These are phyloP conservation scores for Pseudomyrmex flavicornis DNA, from an alignment of 1,140 invertebrate genomes.

Conservation along the genomic window DNA sequence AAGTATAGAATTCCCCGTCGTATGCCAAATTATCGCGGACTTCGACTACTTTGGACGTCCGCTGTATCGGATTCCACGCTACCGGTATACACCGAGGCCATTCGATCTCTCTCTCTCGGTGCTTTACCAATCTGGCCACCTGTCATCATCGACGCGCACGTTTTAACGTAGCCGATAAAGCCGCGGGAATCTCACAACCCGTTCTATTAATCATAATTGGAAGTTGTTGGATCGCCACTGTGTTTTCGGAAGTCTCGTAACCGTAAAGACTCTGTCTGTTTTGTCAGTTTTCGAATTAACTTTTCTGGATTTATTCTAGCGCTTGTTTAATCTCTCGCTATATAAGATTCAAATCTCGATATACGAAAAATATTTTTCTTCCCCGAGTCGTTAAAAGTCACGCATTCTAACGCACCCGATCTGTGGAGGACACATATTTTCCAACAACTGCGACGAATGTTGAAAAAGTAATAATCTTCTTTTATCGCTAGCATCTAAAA, in stretches of 20 bases:
- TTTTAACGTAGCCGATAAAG: constrained; percentile 34
- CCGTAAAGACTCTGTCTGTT: neutral
- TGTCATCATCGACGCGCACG: constrained; percentile 73
- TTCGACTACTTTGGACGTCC: constrained; percentile 62
- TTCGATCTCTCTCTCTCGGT: constrained; percentile 73
- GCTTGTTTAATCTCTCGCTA: neutral
- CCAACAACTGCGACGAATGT: constrained; percentile 46
- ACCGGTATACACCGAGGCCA: constrained; percentile 79
- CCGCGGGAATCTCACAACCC: neutral
- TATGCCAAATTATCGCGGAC: constrained; percentile 68
- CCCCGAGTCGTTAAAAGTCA: neutral
- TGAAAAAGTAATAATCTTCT: constrained; percentile 54
- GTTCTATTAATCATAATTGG: neutral
- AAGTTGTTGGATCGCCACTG: neutral
- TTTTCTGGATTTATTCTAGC: constrained; percentile 1
- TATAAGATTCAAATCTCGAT: neutral
- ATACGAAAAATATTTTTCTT: neutral
- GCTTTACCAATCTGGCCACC: constrained; percentile 74
- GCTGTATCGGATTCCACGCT: constrained; percentile 77
- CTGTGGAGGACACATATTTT: neutral
- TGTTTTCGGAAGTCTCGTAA: too few species aligned
- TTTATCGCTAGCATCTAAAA: constrained; percentile 61
- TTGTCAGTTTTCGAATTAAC: neutral
- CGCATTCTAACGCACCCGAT: neutral
- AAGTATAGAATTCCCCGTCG: constrained; percentile 75